Percentiles rank a stretch among this genome's conserved stretches.
Evolutionary conservation across 2,797 vertebrate species (phyloP).

Genomic region (Anguilla marmorata): DNA sequence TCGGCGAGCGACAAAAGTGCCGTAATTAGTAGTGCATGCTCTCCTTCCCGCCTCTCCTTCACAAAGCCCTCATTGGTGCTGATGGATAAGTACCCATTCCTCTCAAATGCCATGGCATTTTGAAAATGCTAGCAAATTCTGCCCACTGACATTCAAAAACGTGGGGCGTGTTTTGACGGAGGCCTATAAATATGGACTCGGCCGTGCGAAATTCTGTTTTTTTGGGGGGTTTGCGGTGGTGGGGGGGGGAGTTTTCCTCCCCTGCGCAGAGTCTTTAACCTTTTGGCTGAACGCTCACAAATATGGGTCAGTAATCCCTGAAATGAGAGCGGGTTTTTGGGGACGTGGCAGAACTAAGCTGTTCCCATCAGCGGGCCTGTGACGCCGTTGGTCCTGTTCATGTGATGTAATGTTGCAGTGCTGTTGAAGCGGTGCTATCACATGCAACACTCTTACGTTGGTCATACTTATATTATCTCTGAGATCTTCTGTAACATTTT

Average conservation of each 20-base stretch:
- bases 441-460: background rate
- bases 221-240: conserved; percentile 29
- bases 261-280: conserved; percentile 74
- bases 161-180: conserved; percentile 59
- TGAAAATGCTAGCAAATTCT: conserved; percentile 78
- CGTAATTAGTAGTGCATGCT: conserved; percentile 61
- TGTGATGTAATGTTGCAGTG: conserved; percentile 55
- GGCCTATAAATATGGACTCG: conserved; percentile 75
- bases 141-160: conserved; percentile 80
- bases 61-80: conserved; percentile 66
- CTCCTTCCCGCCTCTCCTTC: conserved; percentile 48
- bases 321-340: conserved; percentile 68
- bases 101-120: conserved; percentile 84
- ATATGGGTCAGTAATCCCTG: conserved; percentile 78
- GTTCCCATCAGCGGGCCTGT: conserved; percentile 60
- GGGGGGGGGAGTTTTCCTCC: conserved; percentile 38
- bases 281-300: conserved; percentile 68
- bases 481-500: background rate
- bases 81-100: conserved; percentile 56
- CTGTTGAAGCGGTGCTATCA: conserved; percentile 59
- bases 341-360: conserved; percentile 68
- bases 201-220: conserved; percentile 64
- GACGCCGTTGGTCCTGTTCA: conserved; percentile 61
- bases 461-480: background rate
- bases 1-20: conserved; percentile 52